Evolutionary conservation across 2,797 vertebrate species (phyloP).

Genomic region (Eulemur rubriventer): DNA sequence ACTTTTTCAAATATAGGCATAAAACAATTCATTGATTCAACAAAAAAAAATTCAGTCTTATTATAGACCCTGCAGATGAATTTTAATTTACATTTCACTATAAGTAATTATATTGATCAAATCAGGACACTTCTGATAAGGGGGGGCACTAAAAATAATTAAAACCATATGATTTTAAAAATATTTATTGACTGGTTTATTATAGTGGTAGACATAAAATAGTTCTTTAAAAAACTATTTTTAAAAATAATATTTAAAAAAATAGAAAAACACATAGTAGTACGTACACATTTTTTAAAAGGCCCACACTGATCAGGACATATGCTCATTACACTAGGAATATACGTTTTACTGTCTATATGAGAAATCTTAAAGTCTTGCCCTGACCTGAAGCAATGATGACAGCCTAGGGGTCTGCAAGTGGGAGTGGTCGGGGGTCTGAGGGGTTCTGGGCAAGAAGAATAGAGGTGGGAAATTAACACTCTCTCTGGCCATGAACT

Average conservation of each 20-base stretch:
- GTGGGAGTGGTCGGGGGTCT: neutral
- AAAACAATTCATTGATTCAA: neutral
- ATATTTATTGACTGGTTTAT: neutral
- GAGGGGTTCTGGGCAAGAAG: neutral
- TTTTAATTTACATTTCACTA: neutral
- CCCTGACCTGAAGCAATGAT: neutral
- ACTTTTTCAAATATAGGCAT: conserved; percentile 20
- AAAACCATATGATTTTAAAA: neutral
- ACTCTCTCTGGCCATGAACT: neutral
- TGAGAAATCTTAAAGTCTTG: neutral
- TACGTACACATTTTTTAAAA: neutral
- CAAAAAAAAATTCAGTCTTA: neutral
- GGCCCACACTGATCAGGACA: neutral
- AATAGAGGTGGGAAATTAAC: neutral
- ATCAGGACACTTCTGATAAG: neutral
- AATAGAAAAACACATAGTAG: neutral
- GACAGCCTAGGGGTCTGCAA: neutral
- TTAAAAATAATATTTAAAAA: neutral
- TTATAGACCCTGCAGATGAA: neutral
- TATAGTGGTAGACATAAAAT: neutral
- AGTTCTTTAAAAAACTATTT: neutral
- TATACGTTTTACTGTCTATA: neutral
- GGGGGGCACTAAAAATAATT: neutral
- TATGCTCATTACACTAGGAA: neutral
- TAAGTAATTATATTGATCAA: neutral